A percentile compares a stretch with the other conserved stretches of the same genome.
Conservation (phyloP, 2,888 invertebrate genomes). For the Metopia argyrocephala region DNA sequence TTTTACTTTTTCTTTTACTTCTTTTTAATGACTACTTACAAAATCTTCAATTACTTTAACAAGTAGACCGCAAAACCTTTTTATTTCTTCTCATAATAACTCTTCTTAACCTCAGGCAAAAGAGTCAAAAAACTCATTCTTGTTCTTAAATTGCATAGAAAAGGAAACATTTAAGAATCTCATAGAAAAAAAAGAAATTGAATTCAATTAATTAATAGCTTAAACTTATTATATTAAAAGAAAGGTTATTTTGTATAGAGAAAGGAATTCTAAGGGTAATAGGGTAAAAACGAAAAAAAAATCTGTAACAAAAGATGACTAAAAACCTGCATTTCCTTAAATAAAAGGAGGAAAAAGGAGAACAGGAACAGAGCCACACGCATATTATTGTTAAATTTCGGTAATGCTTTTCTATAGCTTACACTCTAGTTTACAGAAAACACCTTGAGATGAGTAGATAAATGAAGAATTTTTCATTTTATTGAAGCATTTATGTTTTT, state of each 20-base stretch:
- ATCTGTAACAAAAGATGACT: background rate
- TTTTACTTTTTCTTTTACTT: background rate
- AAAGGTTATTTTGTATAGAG: background rate
- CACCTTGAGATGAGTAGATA: too few species aligned
- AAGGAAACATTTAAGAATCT: constrained; percentile 3
- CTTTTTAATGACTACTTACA: background rate
- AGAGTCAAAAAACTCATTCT: background rate
- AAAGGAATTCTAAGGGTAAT: background rate
- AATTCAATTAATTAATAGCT: constrained; percentile 64
- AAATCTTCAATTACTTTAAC: background rate
- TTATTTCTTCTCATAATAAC: background rate
- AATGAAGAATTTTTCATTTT: too few species aligned
- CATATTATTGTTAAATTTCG: background rate
- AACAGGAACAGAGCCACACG: background rate
- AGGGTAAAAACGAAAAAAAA: background rate
- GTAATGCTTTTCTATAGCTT: too few species aligned
- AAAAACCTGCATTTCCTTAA: background rate
- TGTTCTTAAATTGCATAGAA: background rate
- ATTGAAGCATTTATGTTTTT: too few species aligned
- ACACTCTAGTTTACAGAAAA: too few species aligned
- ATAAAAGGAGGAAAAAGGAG: background rate
- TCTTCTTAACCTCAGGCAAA: background rate
- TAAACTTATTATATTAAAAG: constrained; percentile 62
- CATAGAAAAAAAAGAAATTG: constrained; percentile 52
- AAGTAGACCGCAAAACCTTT: background rate